Conservation (phyloP, 2,888 invertebrate genomes). For the Frankliniella intonsa region DNA sequence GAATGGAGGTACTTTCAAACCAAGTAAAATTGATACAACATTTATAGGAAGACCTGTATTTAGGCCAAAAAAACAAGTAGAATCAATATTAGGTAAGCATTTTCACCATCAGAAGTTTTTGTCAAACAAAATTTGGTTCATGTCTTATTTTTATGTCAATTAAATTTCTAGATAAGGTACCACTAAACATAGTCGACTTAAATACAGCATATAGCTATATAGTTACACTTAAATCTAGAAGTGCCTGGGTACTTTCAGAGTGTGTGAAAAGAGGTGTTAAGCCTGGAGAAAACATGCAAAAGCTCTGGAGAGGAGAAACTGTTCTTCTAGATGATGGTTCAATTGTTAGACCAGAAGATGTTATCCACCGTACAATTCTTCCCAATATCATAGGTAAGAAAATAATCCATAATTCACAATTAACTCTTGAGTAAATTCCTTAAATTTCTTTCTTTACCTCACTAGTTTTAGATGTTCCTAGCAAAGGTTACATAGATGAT, state of each 20-base stretch:
- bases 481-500: background rate
- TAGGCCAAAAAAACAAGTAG: too few species aligned
- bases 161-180: background rate
- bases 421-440: background rate
- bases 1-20: background rate
- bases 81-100: background rate
- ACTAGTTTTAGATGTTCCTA: background rate
- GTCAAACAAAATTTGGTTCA: background rate
- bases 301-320: constrained; percentile 1
- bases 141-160: background rate
- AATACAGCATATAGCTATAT: background rate
- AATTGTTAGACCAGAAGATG: background rate
- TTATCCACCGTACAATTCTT: background rate
- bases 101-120: background rate
- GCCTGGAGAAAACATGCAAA: background rate
- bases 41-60: too few species aligned
- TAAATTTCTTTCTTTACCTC: background rate
- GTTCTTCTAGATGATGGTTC: background rate
- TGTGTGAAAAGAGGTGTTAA: background rate
- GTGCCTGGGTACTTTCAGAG: background rate
- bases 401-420: background rate
- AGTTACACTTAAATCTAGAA: background rate
- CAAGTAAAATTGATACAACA: background rate
- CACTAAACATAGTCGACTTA: background rate
- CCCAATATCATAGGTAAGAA: background rate